Conservation (phyloP, 2,113 vertebrate genomes). For the Xerus inauris region DNA sequence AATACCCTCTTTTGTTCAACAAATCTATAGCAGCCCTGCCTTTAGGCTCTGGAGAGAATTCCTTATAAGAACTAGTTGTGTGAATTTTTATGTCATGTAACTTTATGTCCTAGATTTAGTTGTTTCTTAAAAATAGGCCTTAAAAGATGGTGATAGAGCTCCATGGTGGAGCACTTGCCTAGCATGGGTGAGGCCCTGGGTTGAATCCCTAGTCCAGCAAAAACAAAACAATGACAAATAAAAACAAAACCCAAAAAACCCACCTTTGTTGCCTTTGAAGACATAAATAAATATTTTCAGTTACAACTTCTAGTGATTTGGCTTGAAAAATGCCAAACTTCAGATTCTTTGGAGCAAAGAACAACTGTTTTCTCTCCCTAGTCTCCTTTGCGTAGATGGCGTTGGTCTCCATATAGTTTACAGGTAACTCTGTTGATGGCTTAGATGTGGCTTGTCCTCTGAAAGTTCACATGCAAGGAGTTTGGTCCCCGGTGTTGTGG, state of each 20-base stretch:
- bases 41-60: not conserved
- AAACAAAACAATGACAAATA: too few species aligned
- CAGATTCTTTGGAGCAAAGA: not conserved
- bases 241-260: too few species aligned
- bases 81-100: not conserved
- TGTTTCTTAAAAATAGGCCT: slow-evolving; percentile 4
- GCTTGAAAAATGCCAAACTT: slow-evolving; percentile 8
- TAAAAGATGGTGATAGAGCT: not conserved
- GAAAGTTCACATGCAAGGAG: not conserved
- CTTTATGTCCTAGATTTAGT: not conserved
- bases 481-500: not conserved
- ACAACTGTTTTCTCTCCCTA: not conserved
- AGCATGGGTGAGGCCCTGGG: too few species aligned
- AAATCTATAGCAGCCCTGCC: not conserved
- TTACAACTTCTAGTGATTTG: not conserved
- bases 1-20: not conserved
- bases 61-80: not conserved
- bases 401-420: not conserved
- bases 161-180: too few species aligned
- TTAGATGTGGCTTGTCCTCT: not conserved
- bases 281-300: slow-evolving; percentile 6
- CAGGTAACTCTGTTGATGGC: not conserved
- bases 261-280: not conserved
- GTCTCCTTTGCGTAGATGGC: not conserved
- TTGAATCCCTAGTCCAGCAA: too few species aligned